Base-by-base conservation (phyloP, 2,113 vertebrate genomes). In the Nycticryphes semicollaris region DNA sequence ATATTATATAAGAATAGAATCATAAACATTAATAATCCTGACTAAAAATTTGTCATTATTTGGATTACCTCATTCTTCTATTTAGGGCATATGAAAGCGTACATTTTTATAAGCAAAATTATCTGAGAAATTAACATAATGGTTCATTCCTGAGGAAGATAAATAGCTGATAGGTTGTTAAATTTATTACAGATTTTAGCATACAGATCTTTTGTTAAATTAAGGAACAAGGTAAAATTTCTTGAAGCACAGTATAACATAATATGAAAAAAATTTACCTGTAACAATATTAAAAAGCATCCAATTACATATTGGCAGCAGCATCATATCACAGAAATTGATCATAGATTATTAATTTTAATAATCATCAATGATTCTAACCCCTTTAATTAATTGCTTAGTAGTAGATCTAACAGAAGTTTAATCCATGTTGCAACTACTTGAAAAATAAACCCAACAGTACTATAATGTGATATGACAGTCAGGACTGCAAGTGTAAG, bases 391-490 rank as follows among this genome's bases (percentile, higher is more conserved):
- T 24, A 95, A 76, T 56, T 93, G 48, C 91, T 96, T 94, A 93
- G 89, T 86, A 81, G 60, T 73, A 95, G 75, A 93, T 91, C 74
- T 90, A 96, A 92, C 23, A 91, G 83, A 94, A 96, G 50, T 95
- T 96, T 87, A 96, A 96, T 96, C 47, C 93, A 66, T 91, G 94
- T 96, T 95, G 80, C 81, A 97, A 90, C 81, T 92, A 86, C 97
- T 97, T 96, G 93, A 92, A 97, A 96, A 97, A 97, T 95, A 96
- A 97, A 97, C 69, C 64, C 17, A 95, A 80, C 60, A 78, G 83
- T 91, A 77, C 91, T 88, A 48, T 97, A 97, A 97, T 97, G 96
- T 96, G 97, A 96, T 95, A 92, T 96, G 96, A 97, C 96, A 97
- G 96, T 95, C 94, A 97, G 68, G 91, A 88, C 93, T 96, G 95